Base-by-base conservation (phyloP, 2,888 invertebrate genomes). In the Synergus japonicus region DNA sequence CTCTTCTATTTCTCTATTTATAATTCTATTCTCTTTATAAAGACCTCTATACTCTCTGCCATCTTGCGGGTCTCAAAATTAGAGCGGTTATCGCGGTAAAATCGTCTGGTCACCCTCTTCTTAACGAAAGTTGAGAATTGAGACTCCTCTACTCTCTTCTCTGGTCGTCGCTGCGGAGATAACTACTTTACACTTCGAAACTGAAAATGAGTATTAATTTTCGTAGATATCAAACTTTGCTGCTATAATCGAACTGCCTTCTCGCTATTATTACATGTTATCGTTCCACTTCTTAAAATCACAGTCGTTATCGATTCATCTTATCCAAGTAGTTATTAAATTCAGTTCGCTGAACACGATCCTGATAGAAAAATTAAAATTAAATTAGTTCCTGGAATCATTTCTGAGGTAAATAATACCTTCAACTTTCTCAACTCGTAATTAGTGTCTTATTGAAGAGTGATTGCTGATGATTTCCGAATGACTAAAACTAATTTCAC, bases 1-100 rank as follows among this genome's bases (percentile, higher is more conserved):
- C 79, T 67, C 63, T 79, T 78, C 79, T 44, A 73, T 81, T 81
- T 49, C 69, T 79, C 79, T 84, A 86, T 86, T 84, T 87, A 85
- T 86, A 86, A 86, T 83, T 77, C 83, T 83, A 84, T 84, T 83
- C 87, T 86, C 83, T 86, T 87, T 86, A 85, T 83, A 84, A 69
- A 85, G 80, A 79, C 82, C 82, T 76, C 82, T 82, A 29, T 29
- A 85, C 79, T 81, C 83, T 81, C 80, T 82, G 79, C 83, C 77
- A 83, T 83, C 84, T 78, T 80, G 83, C 78, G 73, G 77, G 76
- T 80, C 79, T 73, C 81, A 64, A 80, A 82, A 86, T 86, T 86
- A 86, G 82, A 81, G 81, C 85, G 85, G 86, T 86, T 86, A 86
- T 86, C 85, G 67, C 81, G 82, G 81, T 85, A 82, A 85, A 86